phyloP scores from a whole-genome alignment of 2,888 invertebrate genomes.

The Lepidocyrtinus sp. region DNA sequence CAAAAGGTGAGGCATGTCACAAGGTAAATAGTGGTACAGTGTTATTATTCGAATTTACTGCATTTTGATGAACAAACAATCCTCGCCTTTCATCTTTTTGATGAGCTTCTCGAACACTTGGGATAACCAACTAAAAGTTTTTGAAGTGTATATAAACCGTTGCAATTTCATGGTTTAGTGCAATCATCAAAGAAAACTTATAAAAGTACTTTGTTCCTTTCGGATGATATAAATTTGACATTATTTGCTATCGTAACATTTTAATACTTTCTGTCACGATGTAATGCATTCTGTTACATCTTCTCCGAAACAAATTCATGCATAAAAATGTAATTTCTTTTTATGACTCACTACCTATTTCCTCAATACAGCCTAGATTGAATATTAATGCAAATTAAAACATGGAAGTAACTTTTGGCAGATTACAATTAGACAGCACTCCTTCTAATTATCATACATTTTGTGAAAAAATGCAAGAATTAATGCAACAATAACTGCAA shows the following conservation, averaged over 20 bases:
- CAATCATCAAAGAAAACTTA: background rate
- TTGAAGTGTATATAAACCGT: too few relatives aligned
- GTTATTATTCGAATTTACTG: constrained; percentile 20
- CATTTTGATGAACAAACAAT: constrained; percentile 15
- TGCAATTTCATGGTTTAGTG: background rate
- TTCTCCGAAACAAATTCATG: too few relatives aligned
- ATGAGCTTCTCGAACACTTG: background rate
- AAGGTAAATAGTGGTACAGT: constrained; percentile 50
- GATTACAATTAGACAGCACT: background rate
- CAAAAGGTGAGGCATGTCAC: constrained; percentile 52
- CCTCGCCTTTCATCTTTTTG: too few relatives aligned
- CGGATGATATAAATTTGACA: background rate
- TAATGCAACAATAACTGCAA: background rate
- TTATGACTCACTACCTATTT: background rate
- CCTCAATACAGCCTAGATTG: background rate
- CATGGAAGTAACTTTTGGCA: background rate
- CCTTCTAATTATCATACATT: background rate
- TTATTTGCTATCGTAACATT: background rate
- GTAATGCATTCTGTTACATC: too few relatives aligned
- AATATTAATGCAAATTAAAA: background rate
- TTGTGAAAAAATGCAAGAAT: background rate
- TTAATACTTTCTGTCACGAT: too few relatives aligned
- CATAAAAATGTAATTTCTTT: background rate
- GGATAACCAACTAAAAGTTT: too few relatives aligned
- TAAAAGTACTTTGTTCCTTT: background rate